These are phyloP conservation scores for Ceratina calcarata DNA, from an alignment of 1,140 invertebrate species.

Conservation along the genomic window DNA sequence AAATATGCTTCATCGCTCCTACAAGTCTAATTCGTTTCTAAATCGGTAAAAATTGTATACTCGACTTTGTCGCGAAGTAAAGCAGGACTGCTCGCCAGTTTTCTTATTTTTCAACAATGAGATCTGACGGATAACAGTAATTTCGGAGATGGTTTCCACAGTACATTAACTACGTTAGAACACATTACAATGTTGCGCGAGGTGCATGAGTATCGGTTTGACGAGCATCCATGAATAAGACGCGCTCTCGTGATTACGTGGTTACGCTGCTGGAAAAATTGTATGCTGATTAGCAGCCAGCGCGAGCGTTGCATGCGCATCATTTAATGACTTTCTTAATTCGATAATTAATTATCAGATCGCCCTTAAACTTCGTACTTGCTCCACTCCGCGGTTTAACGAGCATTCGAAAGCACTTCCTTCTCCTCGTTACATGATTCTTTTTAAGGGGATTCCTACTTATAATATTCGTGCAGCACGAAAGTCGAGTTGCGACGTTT, in stretches of 20 bases:
- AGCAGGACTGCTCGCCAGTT: not conserved
- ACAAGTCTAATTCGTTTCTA: no score
- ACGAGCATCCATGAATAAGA: not conserved
- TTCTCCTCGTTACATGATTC: not conserved
- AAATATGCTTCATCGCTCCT: no score
- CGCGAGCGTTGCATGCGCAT: not conserved
- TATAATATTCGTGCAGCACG: no score
- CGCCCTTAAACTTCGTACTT: not conserved
- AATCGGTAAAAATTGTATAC: not conserved
- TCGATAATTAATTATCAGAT: conserved; percentile 7
- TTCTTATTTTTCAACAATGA: not conserved
- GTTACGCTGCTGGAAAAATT: conserved; percentile 18
- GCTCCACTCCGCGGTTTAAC: not conserved
- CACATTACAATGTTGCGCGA: not conserved
- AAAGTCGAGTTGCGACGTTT: no score
- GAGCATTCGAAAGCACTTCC: not conserved
- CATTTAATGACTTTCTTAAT: conserved; percentile 9
- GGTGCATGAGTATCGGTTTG: not conserved
- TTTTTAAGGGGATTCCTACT: not conserved
- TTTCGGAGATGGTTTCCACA: not conserved
- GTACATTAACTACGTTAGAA: not conserved
- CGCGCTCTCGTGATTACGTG: not conserved
- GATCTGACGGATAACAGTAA: not conserved
- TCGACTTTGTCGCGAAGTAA: not conserved
- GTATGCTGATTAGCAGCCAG: not conserved